Percentiles rank a stretch among this genome's conserved stretches.
Conservation (phyloP, 2,888 invertebrate genomes). For the Tortricodes alternella region DNA sequence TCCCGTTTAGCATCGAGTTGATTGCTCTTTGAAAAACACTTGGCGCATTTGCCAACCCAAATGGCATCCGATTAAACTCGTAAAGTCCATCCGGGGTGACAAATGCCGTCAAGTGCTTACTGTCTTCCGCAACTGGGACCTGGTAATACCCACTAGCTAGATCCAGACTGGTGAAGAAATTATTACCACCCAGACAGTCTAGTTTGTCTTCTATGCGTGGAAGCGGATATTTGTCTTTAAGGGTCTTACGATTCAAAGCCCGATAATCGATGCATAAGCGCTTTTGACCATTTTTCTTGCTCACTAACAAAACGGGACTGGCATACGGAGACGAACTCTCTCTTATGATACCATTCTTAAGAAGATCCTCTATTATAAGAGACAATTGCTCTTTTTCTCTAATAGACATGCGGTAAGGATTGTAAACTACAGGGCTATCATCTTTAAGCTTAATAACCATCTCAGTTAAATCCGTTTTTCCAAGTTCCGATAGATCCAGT, state of each 20-base stretch:
- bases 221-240: conserved; percentile 16
- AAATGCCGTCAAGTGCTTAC: conserved; percentile 22
- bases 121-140: conserved; percentile 36
- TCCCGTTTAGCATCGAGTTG: conserved; percentile 18
- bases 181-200: conserved; percentile 10
- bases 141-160: conserved; percentile 25
- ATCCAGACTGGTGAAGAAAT: conserved; percentile 18
- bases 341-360: conserved; percentile 10
- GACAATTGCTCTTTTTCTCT: conserved; percentile 18
- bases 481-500: conserved; percentile 13
- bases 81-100: conserved; percentile 16
- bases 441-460: conserved; percentile 16
- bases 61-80: conserved; percentile 26
- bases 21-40: conserved; percentile 28
- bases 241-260: conserved; percentile 21
- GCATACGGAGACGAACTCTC: conserved; percentile 3
- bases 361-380: conserved; percentile 15
- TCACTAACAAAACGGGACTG: conserved; percentile 29
- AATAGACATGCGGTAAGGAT: conserved; percentile 24
- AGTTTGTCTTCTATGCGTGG: conserved; percentile 20
- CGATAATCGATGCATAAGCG: conserved; percentile 20
- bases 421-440: conserved; percentile 18
- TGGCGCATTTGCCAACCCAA: conserved; percentile 27
- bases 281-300: conserved; percentile 3
- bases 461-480: conserved; percentile 24